Percentiles rank a stretch among this genome's conserved stretches.
Conservation (phyloP, 2,797 vertebrate genomes). For the Margarornis squamiger region DNA sequence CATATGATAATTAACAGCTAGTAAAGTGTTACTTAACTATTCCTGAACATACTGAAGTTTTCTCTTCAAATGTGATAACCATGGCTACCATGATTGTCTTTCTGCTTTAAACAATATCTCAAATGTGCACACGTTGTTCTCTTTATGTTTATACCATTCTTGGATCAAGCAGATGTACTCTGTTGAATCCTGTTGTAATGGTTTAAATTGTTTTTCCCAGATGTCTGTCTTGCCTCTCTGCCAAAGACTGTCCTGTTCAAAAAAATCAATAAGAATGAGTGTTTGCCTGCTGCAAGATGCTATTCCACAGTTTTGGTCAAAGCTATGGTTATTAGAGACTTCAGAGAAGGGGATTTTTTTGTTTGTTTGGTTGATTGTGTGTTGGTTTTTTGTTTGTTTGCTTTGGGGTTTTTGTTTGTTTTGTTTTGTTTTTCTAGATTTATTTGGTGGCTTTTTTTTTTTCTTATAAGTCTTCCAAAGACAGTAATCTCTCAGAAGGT, state of each 20-base stretch:
- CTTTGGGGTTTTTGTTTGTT: neutral
- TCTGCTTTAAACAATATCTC: neutral
- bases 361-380: too few relatives aligned
- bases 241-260: neutral
- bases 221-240: neutral
- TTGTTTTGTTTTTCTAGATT: neutral
- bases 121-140: neutral
- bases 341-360: neutral
- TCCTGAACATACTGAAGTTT: neutral
- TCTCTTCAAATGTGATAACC: neutral
- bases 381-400: neutral
- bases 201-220: neutral
- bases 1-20: neutral
- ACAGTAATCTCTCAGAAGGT: neutral
- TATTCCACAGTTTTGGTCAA: neutral
- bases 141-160: neutral
- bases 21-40: neutral
- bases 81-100: neutral
- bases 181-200: neutral
- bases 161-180: neutral
- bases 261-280: neutral
- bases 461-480: neutral
- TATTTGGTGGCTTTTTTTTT: neutral
- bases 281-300: neutral
- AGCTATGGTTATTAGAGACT: neutral